Evolutionary conservation across 2,113 vertebrate genomes (phyloP).

Genomic region (Lanius ludovicianus): DNA sequence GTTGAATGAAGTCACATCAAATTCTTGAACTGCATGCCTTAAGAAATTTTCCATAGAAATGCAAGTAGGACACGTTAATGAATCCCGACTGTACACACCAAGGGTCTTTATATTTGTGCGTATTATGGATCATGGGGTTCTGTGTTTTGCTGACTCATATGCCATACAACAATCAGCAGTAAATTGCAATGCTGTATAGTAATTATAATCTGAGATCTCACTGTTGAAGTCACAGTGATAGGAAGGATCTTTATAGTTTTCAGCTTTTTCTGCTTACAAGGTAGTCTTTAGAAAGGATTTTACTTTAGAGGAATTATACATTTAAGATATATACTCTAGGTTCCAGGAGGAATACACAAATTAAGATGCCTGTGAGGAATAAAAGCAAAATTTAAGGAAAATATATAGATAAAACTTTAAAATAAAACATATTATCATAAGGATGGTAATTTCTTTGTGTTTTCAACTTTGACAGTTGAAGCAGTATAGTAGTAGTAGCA

Average conservation of each 20-base stretch:
- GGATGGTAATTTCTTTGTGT: not conserved
- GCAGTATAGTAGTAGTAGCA: not conserved
- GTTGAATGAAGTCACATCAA: not conserved
- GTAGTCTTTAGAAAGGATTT: not conserved
- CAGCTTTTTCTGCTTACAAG: not conserved
- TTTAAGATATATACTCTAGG: not conserved
- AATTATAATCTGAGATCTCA: not conserved
- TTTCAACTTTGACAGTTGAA: not conserved
- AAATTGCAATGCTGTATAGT: not conserved
- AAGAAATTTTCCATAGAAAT: not conserved
- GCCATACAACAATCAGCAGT: not conserved
- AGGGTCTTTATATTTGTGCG: slow-evolving; percentile 38
- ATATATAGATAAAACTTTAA: not conserved
- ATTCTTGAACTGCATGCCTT: not conserved
- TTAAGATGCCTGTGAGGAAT: not conserved
- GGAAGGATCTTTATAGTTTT: not conserved
- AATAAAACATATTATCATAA: not conserved
- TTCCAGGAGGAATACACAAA: not conserved
- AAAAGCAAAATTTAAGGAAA: not conserved
- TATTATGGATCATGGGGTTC: not conserved
- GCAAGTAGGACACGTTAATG: slow-evolving; percentile 1
- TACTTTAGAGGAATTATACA: not conserved
- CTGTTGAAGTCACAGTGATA: not conserved
- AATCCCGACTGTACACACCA: not conserved
- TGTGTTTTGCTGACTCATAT: slow-evolving; percentile 29